Base-by-base conservation (phyloP, 37 sponge, comb jelly and placozoan genomes). In the Amphimedon queenslandica region DNA sequence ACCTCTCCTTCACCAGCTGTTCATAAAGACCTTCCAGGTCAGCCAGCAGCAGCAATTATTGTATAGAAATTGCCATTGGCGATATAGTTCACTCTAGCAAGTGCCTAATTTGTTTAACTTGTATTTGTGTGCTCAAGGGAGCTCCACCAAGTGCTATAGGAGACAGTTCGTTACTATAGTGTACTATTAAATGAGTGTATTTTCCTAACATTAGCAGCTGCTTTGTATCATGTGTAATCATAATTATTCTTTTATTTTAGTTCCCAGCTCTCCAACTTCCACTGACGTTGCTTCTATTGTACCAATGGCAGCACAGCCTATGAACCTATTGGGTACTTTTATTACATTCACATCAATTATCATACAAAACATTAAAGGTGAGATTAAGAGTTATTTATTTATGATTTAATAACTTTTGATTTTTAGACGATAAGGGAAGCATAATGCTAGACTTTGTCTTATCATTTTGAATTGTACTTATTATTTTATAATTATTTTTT, bases 401-500 rank as follows among this genome's bases (percentile, higher is more conserved):
- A 35, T 29, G 67, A 24, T 29, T n/a, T n/a, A n/a, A n/a, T n/a
- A n/a, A n/a, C 68, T 5, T 67, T 21, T 67, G 39, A 58, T 37
- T 78, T 34, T 28, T 60, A 89, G 84, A 74, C 72, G 84, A 79
- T n/a, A 34, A 10, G 64, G 73, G 18, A 58, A 67, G 2, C 34
- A 16, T 58, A 89, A 86, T 63, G 86, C 92, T 10, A 61, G 82
- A 28, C 84, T 97, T 31, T 97, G 98, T 82, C 74, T 97, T 6
- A 85, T 84, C 71, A 97, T 85, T 25, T 76, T 97, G 39, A 91
- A 86, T 8, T 97, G 98, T 77, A 75, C 93, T 25, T n/a, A n/a
- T n/a, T n/a, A n/a, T n/a, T n/a, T n/a, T n/a, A n/a, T n/a, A n/a
- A n/a, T n/a, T n/a, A n/a, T n/a, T n/a, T n/a, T n/a, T n/a, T n/a